A percentile compares a stretch with the other conserved stretches of the same genome.
These are phyloP conservation scores for Halcyon chelicuti DNA, from an alignment of 2,797 vertebrate species.

Conservation along the genomic window DNA sequence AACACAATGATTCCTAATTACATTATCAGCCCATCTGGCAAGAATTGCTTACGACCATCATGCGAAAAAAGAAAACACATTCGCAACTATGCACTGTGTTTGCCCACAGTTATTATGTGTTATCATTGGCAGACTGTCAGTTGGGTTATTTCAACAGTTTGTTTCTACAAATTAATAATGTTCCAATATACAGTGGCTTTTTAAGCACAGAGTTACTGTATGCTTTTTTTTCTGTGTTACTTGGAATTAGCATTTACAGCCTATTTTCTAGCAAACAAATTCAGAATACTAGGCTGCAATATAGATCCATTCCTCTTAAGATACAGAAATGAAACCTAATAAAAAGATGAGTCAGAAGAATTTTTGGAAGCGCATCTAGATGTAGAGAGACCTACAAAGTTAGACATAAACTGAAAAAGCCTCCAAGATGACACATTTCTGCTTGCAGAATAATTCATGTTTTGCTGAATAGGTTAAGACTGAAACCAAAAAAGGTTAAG, in stretches of 20 bases:
- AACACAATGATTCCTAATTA: constrained; percentile 88
- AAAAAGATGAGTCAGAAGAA: not conserved
- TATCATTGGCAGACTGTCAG: constrained; percentile 51
- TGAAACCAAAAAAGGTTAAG: not conserved
- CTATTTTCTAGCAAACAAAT: constrained; percentile 6
- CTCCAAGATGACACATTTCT: not conserved
- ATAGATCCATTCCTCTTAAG: constrained; percentile 9
- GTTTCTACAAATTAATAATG: constrained; percentile 40
- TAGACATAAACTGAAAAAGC: not conserved
- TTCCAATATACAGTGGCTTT: constrained; percentile 34
- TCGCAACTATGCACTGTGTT: constrained; percentile 47
- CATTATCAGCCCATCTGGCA: constrained; percentile 83
- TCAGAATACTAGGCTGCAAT: not conserved
- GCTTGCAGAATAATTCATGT: not conserved
- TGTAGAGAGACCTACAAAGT: not conserved
- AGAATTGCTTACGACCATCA: constrained; percentile 70
- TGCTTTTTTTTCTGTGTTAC: not conserved
- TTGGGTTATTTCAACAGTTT: constrained; percentile 49
- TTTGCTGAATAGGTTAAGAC: not conserved
- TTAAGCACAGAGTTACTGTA: constrained; percentile 21
- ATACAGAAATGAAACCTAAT: constrained; percentile 34
- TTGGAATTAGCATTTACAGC: constrained; percentile 20
- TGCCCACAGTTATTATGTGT: constrained; percentile 67
- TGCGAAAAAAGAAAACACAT: constrained; percentile 19
- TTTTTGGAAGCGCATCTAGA: not conserved